Evolutionary conservation across 2,888 invertebrate species (phyloP), one percentile per base, ranked within the genome.

Genomic region (Linnaemya tessellans): DNA sequence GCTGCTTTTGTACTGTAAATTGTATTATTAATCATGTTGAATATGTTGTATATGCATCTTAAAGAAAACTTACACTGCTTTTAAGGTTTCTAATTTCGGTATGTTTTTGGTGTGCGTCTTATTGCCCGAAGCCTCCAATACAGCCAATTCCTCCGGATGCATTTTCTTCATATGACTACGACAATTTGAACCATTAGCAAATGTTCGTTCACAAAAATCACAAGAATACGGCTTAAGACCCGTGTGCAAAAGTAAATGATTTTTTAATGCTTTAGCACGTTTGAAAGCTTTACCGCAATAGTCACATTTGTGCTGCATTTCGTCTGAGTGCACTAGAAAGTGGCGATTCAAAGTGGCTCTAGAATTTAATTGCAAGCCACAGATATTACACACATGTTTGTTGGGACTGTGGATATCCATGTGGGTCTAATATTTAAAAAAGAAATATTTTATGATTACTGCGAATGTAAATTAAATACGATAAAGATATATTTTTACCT

Each of bases 101-200:
- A 93, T 92, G 81, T 92, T 92, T n/a, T 90, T 89, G 9, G 90
- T 90, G 68, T 90, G 89, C n/a, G 88, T 88, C 70, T 89, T 90
- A 56, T 87, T 90, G 1, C 91, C 92, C 0, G 92, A 89, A 3
- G 93, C 92, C 81, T 93, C 93, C 87, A 92, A 89, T 0, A 92
- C 91, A 0, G 93, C 93, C 75, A 93, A 87, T 78, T 93, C 92
- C 7, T 88, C 88, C 0, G 93, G 93, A 89, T 93, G 93, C 0
- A 91, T 84, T 75, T 92, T 93, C 83, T 93, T 93, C 62, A 93
- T 92, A 85, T 93, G 93, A 73, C 90, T 92, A 9, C 93, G 91
- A 77, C 92, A 93, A 83, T 93, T 93, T 13, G 93, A 92, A 10
- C 93, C 93, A 73, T 92, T 92, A 56, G 93, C 92, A 84, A 93